phyloP scores from a whole-genome alignment of 2,888 invertebrate species.

The Drosophila prostipennis region DNA sequence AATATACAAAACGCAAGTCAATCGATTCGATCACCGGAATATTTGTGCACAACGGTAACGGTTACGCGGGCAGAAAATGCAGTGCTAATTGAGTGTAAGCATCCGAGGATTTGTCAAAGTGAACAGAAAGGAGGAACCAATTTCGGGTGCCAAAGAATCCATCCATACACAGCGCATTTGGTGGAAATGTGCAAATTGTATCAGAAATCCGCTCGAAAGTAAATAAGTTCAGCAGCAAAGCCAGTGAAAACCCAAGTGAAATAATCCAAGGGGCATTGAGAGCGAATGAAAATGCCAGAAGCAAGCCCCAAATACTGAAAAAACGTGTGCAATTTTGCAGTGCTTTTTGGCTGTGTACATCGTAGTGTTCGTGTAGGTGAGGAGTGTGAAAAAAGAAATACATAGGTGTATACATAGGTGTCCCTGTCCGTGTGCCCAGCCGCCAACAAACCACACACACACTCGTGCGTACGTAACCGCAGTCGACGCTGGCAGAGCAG shows the following conservation, averaged over 20 bases:
- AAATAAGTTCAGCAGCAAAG: slow-evolving; percentile 36
- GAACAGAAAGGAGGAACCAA: slow-evolving; percentile 46
- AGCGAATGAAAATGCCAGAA: slow-evolving; percentile 26
- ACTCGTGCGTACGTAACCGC: slow-evolving; percentile 59
- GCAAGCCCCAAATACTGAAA: slow-evolving; percentile 17
- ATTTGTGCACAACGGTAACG: slow-evolving; percentile 16
- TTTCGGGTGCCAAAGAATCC: slow-evolving; percentile 69
- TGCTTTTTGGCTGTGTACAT: slow-evolving; percentile 46
- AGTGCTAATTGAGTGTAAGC: slow-evolving; percentile 34
- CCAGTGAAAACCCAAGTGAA: slow-evolving; percentile 35
- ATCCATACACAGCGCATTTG: slow-evolving; percentile 48
- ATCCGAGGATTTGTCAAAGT: slow-evolving; percentile 32
- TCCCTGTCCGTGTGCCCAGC: slow-evolving; percentile 45
- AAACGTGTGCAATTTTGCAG: slow-evolving; percentile 53
- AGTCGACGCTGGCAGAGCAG: slow-evolving; percentile 58
- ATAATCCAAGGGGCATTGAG: slow-evolving; percentile 34
- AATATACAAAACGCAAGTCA: slow-evolving; percentile 50
- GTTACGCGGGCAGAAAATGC: slow-evolving; percentile 18
- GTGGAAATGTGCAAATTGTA: slow-evolving; percentile 71
- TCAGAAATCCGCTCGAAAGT: slow-evolving; percentile 55
- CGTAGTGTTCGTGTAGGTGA: slow-evolving; percentile 55
- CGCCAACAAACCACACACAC: slow-evolving; percentile 61
- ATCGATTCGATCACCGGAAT: slow-evolving; percentile 50
- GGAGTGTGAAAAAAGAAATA: slow-evolving; percentile 64
- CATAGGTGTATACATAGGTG: slow-evolving; percentile 49